These are phyloP conservation scores for Gnatocerus cornutus DNA, from an alignment of 2,888 invertebrate genomes.

Conservation along the genomic window DNA sequence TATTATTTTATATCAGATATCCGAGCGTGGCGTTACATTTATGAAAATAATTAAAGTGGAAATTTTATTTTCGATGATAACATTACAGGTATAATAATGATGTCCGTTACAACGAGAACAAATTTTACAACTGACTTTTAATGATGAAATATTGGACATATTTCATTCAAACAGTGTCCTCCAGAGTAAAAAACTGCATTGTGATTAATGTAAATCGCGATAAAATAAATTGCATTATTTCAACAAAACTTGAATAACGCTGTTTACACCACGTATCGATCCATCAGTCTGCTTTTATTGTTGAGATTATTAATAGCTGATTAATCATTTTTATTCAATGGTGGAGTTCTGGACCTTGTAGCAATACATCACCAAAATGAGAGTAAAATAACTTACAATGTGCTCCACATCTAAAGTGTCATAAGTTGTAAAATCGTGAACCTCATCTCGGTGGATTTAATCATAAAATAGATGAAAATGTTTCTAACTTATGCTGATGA, in stretches of 20 bases:
- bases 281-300: constrained; percentile 13
- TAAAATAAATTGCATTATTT: too few species aligned
- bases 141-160: too few species aligned
- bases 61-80: too few species aligned
- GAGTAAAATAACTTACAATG: constrained; percentile 1
- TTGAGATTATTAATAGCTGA: constrained; percentile 11
- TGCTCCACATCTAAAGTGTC: constrained; percentile 20
- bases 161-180: neutral
- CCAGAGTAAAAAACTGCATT: neutral
- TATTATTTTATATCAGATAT: neutral
- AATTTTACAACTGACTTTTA: too few species aligned
- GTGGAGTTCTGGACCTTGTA: neutral
- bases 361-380: too few species aligned
- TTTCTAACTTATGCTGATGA: constrained; percentile 29
- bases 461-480: constrained; percentile 42
- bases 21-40: too few species aligned
- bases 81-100: too few species aligned
- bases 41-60: too few species aligned
- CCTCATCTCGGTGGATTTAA: constrained; percentile 33
- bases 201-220: neutral
- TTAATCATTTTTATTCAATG: constrained; percentile 9
- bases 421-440: constrained; percentile 34
- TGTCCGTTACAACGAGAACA: too few species aligned
- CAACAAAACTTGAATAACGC: too few species aligned
- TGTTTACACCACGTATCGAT: neutral